These are phyloP conservation scores for Mugil cephalus DNA, from an alignment of 2,113 vertebrate species.

Conservation along the genomic window DNA sequence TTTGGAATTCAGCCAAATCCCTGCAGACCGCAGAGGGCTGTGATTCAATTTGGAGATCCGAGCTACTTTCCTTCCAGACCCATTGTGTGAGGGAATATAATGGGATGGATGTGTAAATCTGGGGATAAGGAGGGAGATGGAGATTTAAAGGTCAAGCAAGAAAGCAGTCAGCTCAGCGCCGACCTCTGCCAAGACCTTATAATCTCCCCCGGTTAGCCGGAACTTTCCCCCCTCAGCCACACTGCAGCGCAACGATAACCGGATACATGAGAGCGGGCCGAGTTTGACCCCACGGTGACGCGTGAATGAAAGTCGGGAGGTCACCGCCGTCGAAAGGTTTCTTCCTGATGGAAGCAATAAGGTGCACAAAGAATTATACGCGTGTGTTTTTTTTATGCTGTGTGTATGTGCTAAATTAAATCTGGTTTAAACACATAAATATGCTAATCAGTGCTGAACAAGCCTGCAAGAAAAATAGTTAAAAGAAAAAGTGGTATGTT, in stretches of 20 bases:
- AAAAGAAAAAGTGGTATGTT: too few species aligned
- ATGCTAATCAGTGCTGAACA: too few species aligned
- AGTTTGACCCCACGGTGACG: neutral
- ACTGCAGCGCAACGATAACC: conserved; percentile 4
- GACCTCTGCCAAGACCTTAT: conserved; percentile 50
- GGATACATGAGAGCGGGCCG: conserved; percentile 1
- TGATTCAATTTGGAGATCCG: conserved; percentile 59
- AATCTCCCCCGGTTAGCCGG: conserved; percentile 45
- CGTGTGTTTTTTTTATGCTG: neutral
- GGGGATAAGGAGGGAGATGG: conserved; percentile 40
- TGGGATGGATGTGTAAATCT: conserved; percentile 59
- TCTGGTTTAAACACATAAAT: too few species aligned
- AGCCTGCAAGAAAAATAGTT: too few species aligned
- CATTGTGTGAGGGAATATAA: conserved; percentile 62
- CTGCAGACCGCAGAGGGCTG: conserved; percentile 38
- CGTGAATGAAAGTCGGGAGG: neutral
- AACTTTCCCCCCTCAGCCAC: conserved; percentile 16
- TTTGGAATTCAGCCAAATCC: conserved; percentile 54
- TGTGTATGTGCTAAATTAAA: too few species aligned
- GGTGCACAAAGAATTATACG: neutral
- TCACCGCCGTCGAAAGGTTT: neutral
- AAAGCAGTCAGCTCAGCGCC: conserved; percentile 37
- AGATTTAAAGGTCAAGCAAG: conserved; percentile 67
- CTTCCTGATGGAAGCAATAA: neutral
- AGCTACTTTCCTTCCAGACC: conserved; percentile 48